Conservation (phyloP, 2,888 invertebrate genomes). For the Agonopterix alstromeriana region DNA sequence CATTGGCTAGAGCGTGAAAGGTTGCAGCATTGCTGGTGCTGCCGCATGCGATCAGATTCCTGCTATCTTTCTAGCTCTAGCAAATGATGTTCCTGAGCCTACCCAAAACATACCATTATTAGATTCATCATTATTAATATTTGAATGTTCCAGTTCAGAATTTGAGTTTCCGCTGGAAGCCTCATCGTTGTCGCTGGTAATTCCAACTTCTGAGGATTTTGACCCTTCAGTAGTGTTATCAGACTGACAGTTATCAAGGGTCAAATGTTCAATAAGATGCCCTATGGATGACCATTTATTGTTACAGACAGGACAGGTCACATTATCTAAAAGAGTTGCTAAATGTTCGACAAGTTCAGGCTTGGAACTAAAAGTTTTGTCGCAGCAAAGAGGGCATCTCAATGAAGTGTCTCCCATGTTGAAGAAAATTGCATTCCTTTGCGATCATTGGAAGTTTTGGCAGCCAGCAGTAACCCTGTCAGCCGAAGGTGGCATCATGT, state of each 20-base stretch:
- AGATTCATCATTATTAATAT: too few species aligned
- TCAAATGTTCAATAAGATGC: slow-evolving; percentile 77
- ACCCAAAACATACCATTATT: too few species aligned
- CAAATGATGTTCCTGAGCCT: too few species aligned
- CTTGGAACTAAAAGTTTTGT: slow-evolving; percentile 76
- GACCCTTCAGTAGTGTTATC: slow-evolving; percentile 3
- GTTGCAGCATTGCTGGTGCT: too few species aligned
- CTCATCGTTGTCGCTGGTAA: too few species aligned
- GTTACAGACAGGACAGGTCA: slow-evolving; percentile 78
- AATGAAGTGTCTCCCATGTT: slow-evolving; percentile 71
- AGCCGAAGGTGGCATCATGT: slow-evolving; percentile 3
- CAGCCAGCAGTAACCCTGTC: background rate
- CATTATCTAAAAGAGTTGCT: slow-evolving; percentile 59
- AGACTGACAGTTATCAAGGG: slow-evolving; percentile 41
- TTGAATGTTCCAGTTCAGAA: too few species aligned
- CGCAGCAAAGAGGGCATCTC: slow-evolving; percentile 81
- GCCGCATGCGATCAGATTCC: too few species aligned
- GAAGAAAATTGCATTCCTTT: background rate
- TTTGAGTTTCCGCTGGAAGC: too few species aligned
- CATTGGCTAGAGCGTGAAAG: too few species aligned
- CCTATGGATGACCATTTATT: slow-evolving; percentile 69
- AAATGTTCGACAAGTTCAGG: slow-evolving; percentile 73
- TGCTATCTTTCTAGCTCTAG: too few species aligned
- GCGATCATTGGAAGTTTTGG: background rate
- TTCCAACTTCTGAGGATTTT: too few species aligned